phyloP scores from a whole-genome alignment of 2,113 vertebrate genomes.

The Carettochelys insculpta region DNA sequence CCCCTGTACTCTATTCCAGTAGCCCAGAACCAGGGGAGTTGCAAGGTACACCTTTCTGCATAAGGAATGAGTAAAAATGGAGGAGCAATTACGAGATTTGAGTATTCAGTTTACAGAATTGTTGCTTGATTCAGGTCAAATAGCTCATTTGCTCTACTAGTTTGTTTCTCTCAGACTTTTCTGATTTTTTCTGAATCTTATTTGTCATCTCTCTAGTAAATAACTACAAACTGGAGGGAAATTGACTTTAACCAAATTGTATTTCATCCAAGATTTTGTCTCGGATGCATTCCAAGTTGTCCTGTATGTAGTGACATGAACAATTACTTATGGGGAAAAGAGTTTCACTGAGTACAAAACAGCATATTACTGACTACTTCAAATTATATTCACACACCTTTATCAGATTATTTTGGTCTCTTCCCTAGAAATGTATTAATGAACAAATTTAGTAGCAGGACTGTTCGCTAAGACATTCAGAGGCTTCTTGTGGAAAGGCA shows the following conservation, averaged over 20 bases:
- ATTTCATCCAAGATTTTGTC: neutral
- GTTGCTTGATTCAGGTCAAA: neutral
- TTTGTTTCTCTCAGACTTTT: neutral
- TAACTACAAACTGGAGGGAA: constrained; percentile 11
- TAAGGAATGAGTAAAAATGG: neutral
- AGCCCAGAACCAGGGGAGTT: neutral
- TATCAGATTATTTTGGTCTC: neutral
- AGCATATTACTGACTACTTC: neutral
- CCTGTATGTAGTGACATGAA: constrained; percentile 13
- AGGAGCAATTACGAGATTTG: neutral
- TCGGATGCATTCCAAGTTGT: constrained; percentile 9
- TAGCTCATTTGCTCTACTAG: neutral
- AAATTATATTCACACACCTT: neutral
- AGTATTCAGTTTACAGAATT: neutral
- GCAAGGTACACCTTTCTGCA: neutral
- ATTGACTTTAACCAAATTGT: neutral
- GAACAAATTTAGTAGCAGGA: neutral
- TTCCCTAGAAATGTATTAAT: neutral
- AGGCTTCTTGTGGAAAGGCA: neutral
- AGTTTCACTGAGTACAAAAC: neutral
- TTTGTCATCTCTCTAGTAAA: neutral
- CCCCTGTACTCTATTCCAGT: neutral
- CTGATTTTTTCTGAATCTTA: neutral
- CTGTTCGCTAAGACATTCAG: neutral
- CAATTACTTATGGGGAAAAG: constrained; percentile 4